phyloP scores from a whole-genome alignment of 2,797 vertebrate species.

The Rhinophrynus dorsalis region DNA sequence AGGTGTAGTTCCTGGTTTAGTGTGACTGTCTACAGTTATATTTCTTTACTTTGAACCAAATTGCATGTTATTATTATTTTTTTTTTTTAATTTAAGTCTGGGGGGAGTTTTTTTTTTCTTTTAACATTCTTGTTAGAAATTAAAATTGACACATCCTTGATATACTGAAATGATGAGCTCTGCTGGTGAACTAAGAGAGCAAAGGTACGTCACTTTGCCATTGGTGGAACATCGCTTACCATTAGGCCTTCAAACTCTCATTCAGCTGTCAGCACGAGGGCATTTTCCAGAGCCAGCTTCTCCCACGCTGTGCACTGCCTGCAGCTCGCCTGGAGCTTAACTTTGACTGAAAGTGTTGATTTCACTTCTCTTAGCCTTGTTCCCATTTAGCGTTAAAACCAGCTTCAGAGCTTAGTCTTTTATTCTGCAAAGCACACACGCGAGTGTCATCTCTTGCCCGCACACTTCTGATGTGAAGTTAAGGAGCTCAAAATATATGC shows the following conservation, averaged over 20 bases:
- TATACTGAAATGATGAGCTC: constrained; percentile 50
- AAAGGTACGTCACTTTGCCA: constrained; percentile 69
- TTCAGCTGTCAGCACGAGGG: constrained; percentile 89
- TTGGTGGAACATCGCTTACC: constrained; percentile 78
- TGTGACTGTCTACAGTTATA: too few relatives aligned
- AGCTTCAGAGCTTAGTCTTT: constrained; percentile 71
- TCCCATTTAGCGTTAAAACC: constrained; percentile 84
- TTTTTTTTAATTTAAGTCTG: too few relatives aligned
- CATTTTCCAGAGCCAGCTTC: constrained; percentile 84
- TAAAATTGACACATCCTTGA: constrained; percentile 39
- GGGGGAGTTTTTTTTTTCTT: too few relatives aligned
- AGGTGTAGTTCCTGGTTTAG: too few relatives aligned
- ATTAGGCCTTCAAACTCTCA: constrained; percentile 81
- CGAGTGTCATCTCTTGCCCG: constrained; percentile 62
- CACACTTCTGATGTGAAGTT: constrained; percentile 65
- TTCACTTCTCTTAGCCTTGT: constrained; percentile 89
- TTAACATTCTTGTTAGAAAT: constrained; percentile 16
- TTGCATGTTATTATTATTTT: too few relatives aligned
- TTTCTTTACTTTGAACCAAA: too few relatives aligned
- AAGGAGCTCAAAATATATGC: constrained; percentile 69
- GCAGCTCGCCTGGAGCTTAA: constrained; percentile 89
- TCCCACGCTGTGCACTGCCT: constrained; percentile 87
- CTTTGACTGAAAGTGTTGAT: constrained; percentile 92
- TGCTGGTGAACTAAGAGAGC: constrained; percentile 71
- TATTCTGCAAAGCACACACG: constrained; percentile 69